A percentile compares a stretch with the other conserved stretches of the same genome.
phyloP scores from a whole-genome alignment of 2,113 vertebrate species.

The Otus sunia region DNA sequence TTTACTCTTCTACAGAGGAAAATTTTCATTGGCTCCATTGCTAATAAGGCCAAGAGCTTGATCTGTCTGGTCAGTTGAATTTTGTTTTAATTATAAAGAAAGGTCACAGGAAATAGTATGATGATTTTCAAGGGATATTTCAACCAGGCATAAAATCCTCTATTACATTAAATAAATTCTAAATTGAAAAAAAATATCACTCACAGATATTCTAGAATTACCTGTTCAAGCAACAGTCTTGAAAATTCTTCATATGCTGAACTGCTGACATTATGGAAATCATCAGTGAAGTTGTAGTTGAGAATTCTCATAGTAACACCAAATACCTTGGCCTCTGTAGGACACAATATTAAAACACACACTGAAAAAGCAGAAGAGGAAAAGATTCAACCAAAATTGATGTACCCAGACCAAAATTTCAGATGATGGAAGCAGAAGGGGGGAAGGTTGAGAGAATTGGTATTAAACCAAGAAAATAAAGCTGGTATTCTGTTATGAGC shows the following conservation, averaged over 20 bases:
- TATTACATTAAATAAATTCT: background rate
- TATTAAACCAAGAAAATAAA: background rate
- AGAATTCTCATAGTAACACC: constrained; percentile 52
- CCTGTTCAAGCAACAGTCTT: constrained; percentile 64
- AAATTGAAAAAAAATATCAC: background rate
- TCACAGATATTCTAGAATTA: background rate
- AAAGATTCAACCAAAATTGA: background rate
- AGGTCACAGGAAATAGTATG: background rate
- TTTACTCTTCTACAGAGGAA: background rate
- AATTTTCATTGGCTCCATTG: background rate
- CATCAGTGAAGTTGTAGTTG: constrained; percentile 58
- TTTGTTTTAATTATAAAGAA: constrained; percentile 9
- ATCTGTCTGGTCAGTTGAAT: background rate
- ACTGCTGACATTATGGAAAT: constrained; percentile 41
- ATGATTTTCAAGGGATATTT: background rate
- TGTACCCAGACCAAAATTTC: background rate
- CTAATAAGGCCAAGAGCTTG: background rate
- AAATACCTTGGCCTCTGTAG: constrained; percentile 68
- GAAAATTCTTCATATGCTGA: constrained; percentile 57
- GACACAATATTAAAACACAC: background rate
- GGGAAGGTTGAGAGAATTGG: background rate
- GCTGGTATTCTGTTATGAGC: background rate
- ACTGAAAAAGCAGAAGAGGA: background rate
- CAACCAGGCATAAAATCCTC: background rate
- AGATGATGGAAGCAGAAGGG: background rate